Base-by-base conservation (phyloP, 1,140 invertebrate genomes). In the Chlorops oryzae region DNA sequence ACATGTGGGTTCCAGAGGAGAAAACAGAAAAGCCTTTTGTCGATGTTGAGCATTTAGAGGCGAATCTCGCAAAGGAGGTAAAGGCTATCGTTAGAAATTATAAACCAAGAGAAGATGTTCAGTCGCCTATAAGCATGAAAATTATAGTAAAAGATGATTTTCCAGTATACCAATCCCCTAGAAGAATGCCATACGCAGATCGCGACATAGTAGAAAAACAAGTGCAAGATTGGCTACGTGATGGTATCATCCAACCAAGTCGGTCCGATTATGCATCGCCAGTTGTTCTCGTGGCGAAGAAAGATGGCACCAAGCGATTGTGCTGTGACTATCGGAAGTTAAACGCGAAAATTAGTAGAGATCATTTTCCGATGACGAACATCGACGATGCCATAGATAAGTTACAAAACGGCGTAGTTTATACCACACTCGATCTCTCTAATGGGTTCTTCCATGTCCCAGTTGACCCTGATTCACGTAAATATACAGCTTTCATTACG, bases 401-500 rank as follows among this genome's bases (percentile, higher is more conserved):
- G 56, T 17, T 53, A 50, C 25, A 39, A 48, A 39, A 38, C 2
- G 50, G 50, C 21, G 49, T 39, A 1, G 58, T 56, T 38, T 79
- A 78, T 47, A 59, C 63, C 1, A 61, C 65, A 0, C 56, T 81
- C 1, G 77, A 80, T 63, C 58, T 78, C 39, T 77, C 58, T 21
- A 77, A 52, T 25, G 66, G 66, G 0, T 73, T 62, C 48, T 61
- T 66, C 21, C 70, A 74, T 47, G 59, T 75, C 0, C 54, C 48
- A 2, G 24, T 73, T 2, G 44, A 74, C 1, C 53, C 65, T 32
- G 43, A 61, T 12, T 56, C 62, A 1, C n/a, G n/a, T n/a, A n/a
- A n/a, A n/a, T n/a, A 65, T 66, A 50, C 63, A 56, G 21, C 55
- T 64, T 24, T 73, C 72, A n/a, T n/a, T 6, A 9, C 40, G 32